Base-by-base conservation (phyloP, 2,797 vertebrate species). In the Centropyge bicolor region DNA sequence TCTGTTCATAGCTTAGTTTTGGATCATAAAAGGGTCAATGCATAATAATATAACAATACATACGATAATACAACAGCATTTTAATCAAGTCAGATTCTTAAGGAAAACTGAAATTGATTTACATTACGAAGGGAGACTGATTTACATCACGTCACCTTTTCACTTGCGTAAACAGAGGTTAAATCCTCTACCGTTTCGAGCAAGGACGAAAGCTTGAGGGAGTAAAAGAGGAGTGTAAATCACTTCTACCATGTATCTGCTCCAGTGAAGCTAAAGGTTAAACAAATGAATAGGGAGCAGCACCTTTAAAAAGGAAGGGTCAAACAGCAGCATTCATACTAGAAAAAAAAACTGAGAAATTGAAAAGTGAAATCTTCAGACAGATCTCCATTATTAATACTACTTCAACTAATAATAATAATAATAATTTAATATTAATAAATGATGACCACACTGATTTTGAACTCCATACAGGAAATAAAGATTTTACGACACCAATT, bases 301-400 rank as follows among this genome's bases (percentile, higher is more conserved):
- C 36, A 10, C 0, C 12, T 4, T 41, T 20, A 40, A 17, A 40
- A 14, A 16, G 48, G 36, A 27, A 7, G 22, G n/a, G 36, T 52
- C 16, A 40, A 12, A 54, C 1, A 67, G 65, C n/a, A 67, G 35
- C 31, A 43, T 46, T 45, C 52, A 69, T 40, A 69, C 40, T 35
- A 35, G 27, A 43, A 24, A 8, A 35, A 41, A 16, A 45, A 35
- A 45, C 14, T 17, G 27, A 41, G 19, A 19, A 40, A 52, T 8
- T 31, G 27, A 31, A 31, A 31, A 31, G 27, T 31, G 2, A 31
- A 31, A 31, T 31, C 27, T 31, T 31, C 27, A 31, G 27, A 31
- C 27, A 31, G 27, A 31, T 31, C 27, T 31, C 27, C 4, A 31
- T 31, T 31, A 31, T 31, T 31, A 31, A 31, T 31, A 31, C 27